A percentile compares a stretch with the other conserved stretches of the same genome.
These are phyloP conservation scores for Ethmia dodecea DNA, from an alignment of 2,888 invertebrate genomes.

Conservation along the genomic window DNA sequence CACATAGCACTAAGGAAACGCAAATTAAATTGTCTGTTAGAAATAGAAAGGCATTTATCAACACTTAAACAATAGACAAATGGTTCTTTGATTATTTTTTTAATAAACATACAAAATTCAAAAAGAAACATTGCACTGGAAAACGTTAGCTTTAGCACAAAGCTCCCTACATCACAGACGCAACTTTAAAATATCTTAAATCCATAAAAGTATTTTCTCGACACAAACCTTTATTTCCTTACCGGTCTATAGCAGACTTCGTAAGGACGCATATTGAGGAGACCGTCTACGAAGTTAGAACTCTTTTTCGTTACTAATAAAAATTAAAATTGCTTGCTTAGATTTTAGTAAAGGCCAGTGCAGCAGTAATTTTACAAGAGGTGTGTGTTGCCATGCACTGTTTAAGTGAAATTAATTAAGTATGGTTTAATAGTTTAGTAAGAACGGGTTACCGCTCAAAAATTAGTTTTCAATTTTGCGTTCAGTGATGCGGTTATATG, in stretches of 20 bases:
- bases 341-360: conserved; percentile 13
- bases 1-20: too few species aligned
- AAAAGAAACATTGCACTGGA: conserved; percentile 64
- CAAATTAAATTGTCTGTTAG: too few species aligned
- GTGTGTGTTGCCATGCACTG: conserved; percentile 59
- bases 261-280: conserved; percentile 19
- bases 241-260: conserved; percentile 25
- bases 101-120: conserved; percentile 55
- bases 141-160: conserved; percentile 74
- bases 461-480: conserved; percentile 39
- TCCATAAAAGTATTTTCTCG: conserved; percentile 20
- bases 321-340: conserved; percentile 38
- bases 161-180: conserved; percentile 54
- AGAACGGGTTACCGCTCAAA: conserved; percentile 49
- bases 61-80: conserved; percentile 22
- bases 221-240: conserved; percentile 29
- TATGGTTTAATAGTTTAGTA: conserved; percentile 68
- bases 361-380: conserved; percentile 41
- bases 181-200: conserved; percentile 46
- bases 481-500: conserved; percentile 9
- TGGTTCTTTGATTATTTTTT: too few species aligned
- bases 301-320: conserved; percentile 34
- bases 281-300: conserved; percentile 35
- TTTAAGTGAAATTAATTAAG: conserved; percentile 70
- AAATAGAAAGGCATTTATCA: background rate